Evolutionary conservation across 2,797 vertebrate species (phyloP), one percentile per base, ranked within the genome.

Genomic region (Xerus rutilus): DNA sequence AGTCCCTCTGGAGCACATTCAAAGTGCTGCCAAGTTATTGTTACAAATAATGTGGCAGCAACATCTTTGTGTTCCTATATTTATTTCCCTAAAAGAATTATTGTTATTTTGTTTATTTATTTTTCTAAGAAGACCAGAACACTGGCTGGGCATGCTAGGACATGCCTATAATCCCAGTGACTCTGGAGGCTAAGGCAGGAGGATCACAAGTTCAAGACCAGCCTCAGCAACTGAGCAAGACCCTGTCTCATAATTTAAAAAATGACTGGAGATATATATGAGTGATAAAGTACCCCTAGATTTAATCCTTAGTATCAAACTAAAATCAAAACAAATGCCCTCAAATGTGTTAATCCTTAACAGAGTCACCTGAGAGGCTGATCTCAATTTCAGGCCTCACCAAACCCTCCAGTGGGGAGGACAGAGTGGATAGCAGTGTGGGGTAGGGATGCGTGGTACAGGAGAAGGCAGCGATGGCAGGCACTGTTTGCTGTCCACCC

Each of bases 401-500:
- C 28, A 21, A 12, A 13, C 7, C 17, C 23, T 86, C n/a, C n/a
- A 17, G 0, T 70, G 62, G 73, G 25, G 32, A 84, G 28, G 23
- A 32, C 49, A 69, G 57, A 78, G 39, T 30, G 52, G 81, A 7
- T 7, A 62, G 69, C 43, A 18, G 32, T 14, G 43, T 57, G 35
- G 67, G 32, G 3, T 39, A 59, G 20, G 15, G 62, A 28, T 35
- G 28, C 18, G n/a, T 0, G 0, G 52, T 0, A 0, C 11, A 43
- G 57, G 35, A 74, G 70, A n/a, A 67, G 81, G 54, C 49, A 6
- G 35, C 1, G 20, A 39, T 7, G 59, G 21, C 49, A 6, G 32
- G 54, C 65, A 8, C 30, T 21, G 12, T 3, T 23, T 5, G 1
- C 67, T 7, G 21, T 47, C 59, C 47, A 5, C 47, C n/a, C n/a